Conservation (phyloP, 2,113 vertebrate species). For the Micromys minutus region DNA sequence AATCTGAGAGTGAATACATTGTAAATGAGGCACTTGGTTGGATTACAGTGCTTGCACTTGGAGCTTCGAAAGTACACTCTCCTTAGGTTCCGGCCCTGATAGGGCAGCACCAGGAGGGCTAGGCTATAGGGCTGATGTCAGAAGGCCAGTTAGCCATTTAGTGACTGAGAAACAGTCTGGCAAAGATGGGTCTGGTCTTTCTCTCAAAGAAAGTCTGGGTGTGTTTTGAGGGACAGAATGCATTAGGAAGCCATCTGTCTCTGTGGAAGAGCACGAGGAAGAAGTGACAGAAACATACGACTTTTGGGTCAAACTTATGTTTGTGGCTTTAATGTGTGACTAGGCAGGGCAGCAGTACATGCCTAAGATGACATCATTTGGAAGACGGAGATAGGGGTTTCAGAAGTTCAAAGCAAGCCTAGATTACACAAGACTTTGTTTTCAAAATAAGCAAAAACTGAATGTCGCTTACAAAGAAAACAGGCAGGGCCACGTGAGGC, state of each 20-base stretch:
- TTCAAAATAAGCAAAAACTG: too few species aligned
- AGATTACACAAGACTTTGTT: too few species aligned
- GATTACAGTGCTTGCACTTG: background rate
- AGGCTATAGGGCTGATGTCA: background rate
- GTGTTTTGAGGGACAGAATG: background rate
- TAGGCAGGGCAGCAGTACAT: too few species aligned
- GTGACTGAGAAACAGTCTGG: background rate
- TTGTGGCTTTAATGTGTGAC: background rate
- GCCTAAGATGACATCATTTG: too few species aligned
- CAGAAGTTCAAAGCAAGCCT: too few species aligned
- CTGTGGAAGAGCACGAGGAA: background rate
- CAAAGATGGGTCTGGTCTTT: background rate
- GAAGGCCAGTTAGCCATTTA: background rate
- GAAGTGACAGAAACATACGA: background rate
- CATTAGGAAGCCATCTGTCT: conserved; percentile 9
- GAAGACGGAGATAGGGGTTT: too few species aligned
- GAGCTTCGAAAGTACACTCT: background rate
- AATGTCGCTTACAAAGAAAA: too few species aligned
- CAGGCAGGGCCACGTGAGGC: too few species aligned
- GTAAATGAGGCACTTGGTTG: background rate
- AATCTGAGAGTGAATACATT: background rate
- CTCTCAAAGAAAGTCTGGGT: background rate
- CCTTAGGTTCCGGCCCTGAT: background rate
- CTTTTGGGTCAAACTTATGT: conserved; percentile 3
- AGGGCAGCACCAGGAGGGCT: background rate